A percentile compares a stretch with the other conserved stretches of the same genome.
These are phyloP conservation scores for Globia sparganii DNA, from an alignment of 2,888 invertebrate genomes.

Conservation along the genomic window DNA sequence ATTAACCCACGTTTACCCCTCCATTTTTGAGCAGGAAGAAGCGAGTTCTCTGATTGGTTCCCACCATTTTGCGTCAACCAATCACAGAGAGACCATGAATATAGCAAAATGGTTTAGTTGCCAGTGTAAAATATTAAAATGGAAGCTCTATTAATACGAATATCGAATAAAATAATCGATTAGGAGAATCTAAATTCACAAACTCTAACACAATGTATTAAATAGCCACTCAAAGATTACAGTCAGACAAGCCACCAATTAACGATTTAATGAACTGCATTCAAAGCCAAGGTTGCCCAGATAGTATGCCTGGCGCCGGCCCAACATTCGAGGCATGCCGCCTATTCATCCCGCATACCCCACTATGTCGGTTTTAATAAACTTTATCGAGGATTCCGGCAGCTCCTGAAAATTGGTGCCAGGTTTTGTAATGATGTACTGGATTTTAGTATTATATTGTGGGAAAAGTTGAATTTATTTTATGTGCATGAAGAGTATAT, in stretches of 20 bases:
- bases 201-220: no score
- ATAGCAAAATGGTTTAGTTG: no score
- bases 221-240: not conserved
- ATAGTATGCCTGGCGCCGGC: slow-evolving; percentile 44
- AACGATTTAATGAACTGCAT: slow-evolving; percentile 28
- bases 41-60: no score
- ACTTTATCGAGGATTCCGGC: slow-evolving; percentile 21
- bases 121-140: no score
- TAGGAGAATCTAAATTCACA: no score
- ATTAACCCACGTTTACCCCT: no score
- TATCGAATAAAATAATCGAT: no score
- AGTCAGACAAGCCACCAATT: slow-evolving; percentile 15
- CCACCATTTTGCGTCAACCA: no score
- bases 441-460: no score
- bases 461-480: not conserved
- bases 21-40: no score
- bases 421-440: not conserved
- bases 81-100: no score
- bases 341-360: slow-evolving; percentile 55
- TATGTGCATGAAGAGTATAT: not conserved
- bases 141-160: no score
- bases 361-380: slow-evolving; percentile 10
- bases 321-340: slow-evolving; percentile 43
- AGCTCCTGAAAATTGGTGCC: not conserved
- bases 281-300: slow-evolving; percentile 33